Evolutionary conservation across 2,888 invertebrate genomes (phyloP).

Genomic region (Adelognathus sp.): DNA sequence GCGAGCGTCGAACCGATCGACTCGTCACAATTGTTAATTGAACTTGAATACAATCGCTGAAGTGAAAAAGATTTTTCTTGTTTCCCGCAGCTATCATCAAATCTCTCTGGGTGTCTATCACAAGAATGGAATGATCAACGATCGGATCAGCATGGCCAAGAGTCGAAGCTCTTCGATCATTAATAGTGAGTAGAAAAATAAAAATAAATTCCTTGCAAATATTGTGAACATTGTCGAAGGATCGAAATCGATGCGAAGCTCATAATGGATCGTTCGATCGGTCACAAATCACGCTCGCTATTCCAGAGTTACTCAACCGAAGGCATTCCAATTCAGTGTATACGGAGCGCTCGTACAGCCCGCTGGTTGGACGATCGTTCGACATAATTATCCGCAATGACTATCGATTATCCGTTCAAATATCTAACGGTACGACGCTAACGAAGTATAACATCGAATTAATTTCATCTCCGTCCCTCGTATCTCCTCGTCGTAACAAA

Average conservation of each 20-base stretch:
- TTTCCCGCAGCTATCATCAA: neutral
- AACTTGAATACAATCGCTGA: neutral
- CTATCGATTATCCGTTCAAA: slow-evolving; percentile 63
- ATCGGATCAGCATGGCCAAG: neutral
- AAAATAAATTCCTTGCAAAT: slow-evolving; percentile 18
- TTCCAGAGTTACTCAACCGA: slow-evolving; percentile 32
- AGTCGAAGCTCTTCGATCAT: neutral
- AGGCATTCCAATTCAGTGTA: slow-evolving; percentile 46
- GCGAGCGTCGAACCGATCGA: slow-evolving; percentile 52
- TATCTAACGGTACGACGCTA: slow-evolving; percentile 56
- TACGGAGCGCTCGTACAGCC: slow-evolving; percentile 1
- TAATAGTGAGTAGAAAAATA: neutral
- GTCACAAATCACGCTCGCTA: slow-evolving; percentile 38
- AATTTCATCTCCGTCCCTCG: slow-evolving; percentile 39
- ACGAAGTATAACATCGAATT: slow-evolving; percentile 61
- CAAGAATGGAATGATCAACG: neutral
- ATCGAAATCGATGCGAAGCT: slow-evolving; percentile 3
- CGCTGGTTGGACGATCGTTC: slow-evolving; percentile 49
- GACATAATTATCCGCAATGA: slow-evolving; percentile 74
- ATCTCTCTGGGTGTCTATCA: neutral
- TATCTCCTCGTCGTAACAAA: neutral
- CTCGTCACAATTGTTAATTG: slow-evolving; percentile 36
- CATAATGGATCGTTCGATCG: slow-evolving; percentile 18
- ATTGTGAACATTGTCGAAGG: slow-evolving; percentile 37
- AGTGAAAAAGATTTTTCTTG: neutral